A percentile compares a stretch with the other conserved stretches of the same genome.
These are phyloP conservation scores for Gryon sp. DNA, from an alignment of 1,140 invertebrate species.

Conservation along the genomic window DNA sequence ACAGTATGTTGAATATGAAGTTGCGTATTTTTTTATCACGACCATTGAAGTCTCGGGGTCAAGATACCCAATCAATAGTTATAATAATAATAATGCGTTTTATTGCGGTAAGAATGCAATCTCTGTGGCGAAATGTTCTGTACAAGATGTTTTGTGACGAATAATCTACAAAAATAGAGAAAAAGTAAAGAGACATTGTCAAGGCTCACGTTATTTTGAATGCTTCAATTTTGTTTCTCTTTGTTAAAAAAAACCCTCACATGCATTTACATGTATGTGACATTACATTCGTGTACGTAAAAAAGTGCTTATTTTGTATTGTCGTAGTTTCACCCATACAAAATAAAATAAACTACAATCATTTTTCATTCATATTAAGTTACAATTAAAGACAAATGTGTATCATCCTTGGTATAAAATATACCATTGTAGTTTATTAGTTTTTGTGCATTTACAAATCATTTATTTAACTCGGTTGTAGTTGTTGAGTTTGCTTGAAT, in stretches of 20 bases:
- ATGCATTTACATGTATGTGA: background rate
- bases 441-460: too few species aligned
- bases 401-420: too few species aligned
- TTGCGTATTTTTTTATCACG: constrained; percentile 43
- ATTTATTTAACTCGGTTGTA: too few species aligned
- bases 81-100: constrained; percentile 47
- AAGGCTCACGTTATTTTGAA: constrained; percentile 36
- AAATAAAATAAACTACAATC: too few species aligned
- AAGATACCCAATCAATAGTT: constrained; percentile 48
- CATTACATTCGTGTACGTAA: too few species aligned
- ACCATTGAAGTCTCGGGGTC: constrained; percentile 44
- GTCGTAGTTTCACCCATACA: too few species aligned
- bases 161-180: constrained; percentile 51
- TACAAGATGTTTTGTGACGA: constrained; percentile 29
- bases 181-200: constrained; percentile 54
- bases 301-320: too few species aligned
- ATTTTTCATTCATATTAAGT: too few species aligned
- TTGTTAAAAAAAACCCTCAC: background rate
- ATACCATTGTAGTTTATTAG: too few species aligned
- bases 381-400: too few species aligned
- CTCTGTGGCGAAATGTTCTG: constrained; percentile 48
- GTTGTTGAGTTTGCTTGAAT: too few species aligned
- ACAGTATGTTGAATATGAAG: constrained; percentile 14
- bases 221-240: constrained; percentile 2
- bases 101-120: constrained; percentile 48